phyloP scores from a whole-genome alignment of 1,140 invertebrate genomes.

The Manduca sexta region DNA sequence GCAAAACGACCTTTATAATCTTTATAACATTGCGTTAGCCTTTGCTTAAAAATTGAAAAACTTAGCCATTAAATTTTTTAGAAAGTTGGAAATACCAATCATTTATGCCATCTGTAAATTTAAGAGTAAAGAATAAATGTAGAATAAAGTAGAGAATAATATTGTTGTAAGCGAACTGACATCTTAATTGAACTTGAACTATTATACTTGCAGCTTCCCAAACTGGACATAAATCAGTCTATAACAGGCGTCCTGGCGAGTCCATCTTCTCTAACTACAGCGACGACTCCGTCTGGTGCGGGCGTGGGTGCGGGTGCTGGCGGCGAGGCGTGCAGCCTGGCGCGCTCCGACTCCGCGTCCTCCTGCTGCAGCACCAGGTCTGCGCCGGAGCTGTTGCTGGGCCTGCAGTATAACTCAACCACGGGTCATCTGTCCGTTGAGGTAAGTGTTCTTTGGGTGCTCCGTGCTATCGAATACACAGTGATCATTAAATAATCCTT shows the following conservation, averaged over 20 bases:
- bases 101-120: too few relatives aligned
- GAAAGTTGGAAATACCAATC: too few relatives aligned
- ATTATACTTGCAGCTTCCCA: constrained; percentile 34
- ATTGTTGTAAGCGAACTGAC: too few relatives aligned
- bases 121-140: too few relatives aligned
- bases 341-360: constrained; percentile 92
- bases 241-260: constrained; percentile 48
- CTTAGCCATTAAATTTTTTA: too few relatives aligned
- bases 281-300: constrained; percentile 20
- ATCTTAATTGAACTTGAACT: not conserved
- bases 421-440: constrained; percentile 95
- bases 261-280: constrained; percentile 41
- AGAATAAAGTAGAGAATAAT: too few relatives aligned
- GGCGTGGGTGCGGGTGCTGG: constrained; percentile 25
- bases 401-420: constrained; percentile 93
- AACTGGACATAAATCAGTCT: constrained; percentile 39
- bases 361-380: constrained; percentile 93
- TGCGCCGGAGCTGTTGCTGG: constrained; percentile 91
- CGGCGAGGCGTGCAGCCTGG: constrained; percentile 83
- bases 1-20: too few relatives aligned
- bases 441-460: too few relatives aligned
- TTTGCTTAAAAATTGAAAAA: too few relatives aligned
- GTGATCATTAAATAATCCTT: too few relatives aligned
- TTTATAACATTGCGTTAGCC: too few relatives aligned
- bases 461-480: too few relatives aligned